Evolutionary conservation across 2,888 invertebrate species (phyloP).

Genomic region (Sepioteuthis lessoniana): DNA sequence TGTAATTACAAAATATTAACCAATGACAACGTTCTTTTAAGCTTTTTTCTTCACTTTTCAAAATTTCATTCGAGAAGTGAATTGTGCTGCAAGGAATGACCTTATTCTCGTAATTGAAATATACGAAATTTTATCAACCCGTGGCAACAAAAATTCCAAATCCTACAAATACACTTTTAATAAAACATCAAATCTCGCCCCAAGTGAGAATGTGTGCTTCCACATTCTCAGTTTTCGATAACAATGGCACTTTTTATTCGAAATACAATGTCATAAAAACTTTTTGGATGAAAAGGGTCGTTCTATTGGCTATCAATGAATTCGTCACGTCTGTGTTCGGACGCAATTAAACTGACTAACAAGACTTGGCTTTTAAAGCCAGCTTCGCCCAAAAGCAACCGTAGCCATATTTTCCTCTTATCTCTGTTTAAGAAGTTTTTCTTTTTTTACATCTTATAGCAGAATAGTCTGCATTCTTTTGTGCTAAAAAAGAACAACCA

Average conservation of each 20-base stretch:
- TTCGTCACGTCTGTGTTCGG: not conserved
- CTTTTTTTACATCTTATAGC: not conserved
- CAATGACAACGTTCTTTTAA: too few relatives aligned
- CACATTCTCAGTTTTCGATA: not conserved
- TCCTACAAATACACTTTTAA: not conserved
- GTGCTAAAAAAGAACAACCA: too few relatives aligned
- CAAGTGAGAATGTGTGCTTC: not conserved
- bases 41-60: too few relatives aligned
- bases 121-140: too few relatives aligned
- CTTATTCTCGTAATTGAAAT: too few relatives aligned
- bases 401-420: not conserved
- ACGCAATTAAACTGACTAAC: not conserved
- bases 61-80: too few relatives aligned
- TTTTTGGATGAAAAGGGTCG: not conserved
- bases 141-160: too few relatives aligned
- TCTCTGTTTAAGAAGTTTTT: not conserved
- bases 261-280: not conserved
- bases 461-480: too few relatives aligned
- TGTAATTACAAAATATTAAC: too few relatives aligned
- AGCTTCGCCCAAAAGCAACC: not conserved
- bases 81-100: too few relatives aligned
- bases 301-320: not conserved
- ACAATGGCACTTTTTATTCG: not conserved
- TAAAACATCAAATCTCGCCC: slow-evolving; percentile 16
- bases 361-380: not conserved